Evolutionary conservation across 1,140 invertebrate genomes (phyloP), one percentile per base, ranked within the genome.

Genomic region (Thaumatotibia leucotreta): DNA sequence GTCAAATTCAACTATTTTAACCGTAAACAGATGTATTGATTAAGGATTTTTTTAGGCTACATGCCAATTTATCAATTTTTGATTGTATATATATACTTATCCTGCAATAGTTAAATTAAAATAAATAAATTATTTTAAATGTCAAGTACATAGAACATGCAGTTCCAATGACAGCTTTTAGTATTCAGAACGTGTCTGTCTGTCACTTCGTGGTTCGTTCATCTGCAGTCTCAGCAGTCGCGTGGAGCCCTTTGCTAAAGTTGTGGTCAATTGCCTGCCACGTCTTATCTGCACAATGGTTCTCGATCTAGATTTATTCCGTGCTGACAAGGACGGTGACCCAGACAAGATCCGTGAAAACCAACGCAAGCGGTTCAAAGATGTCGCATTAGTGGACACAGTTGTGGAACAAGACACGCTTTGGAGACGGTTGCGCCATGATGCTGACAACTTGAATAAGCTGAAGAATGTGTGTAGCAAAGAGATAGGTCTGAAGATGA

Each of bases 401-500:
- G 97, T 99, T 1, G 95, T 99, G 9, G 95, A 96, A 24, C 94
- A 96, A 72, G 99, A 99, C 83, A 92, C 93, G 6, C 92, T 94
- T 78, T 99, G 99, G 99, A 94, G 98, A 88, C 95, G 98, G 92
- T 93, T 96, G 68, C 93, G 98, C 63, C 97, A 97, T 90, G 94
- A 95, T 74, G 96, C 96, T 4, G 98, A 99, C 88, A 95, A 97
- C 77, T 95, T 96, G 64, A 99, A 99, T 87, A 98, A 98, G 84
- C 86, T 98, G 52, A 99, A 99, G 89, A 99, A 99, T 93, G 84
- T 97, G 0, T 98, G 97, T 82, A 99, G 97, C 89, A 99, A 99
- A 92, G 96, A 95, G 68, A 98, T 99, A 75, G 99, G 99, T 4
- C 97, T 98, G 69, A 99, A 98, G 91, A 99, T 99, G 97, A 99